phyloP scores from a whole-genome alignment of 2,888 invertebrate species.

The Eremobia ochroleuca region DNA sequence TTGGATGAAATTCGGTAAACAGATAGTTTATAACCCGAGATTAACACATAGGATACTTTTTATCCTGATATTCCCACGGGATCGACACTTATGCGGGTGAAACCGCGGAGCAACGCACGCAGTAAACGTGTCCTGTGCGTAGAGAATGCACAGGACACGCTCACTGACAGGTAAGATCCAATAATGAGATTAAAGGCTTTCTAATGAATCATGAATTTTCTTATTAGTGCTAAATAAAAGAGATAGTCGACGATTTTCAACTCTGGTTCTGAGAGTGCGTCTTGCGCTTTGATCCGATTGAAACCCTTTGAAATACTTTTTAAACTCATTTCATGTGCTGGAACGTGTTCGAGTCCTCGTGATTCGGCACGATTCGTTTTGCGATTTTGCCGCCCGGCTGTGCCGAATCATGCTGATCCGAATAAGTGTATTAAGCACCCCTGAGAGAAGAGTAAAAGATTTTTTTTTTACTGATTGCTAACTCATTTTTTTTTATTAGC shows the following conservation, averaged over 20 bases:
- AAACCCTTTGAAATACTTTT: neutral
- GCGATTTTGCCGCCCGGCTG: neutral
- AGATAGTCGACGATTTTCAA: neutral
- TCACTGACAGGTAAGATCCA: slow-evolving; percentile 74
- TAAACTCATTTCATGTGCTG: neutral
- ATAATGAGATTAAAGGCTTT: neutral
- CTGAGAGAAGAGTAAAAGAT: neutral
- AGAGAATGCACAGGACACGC: slow-evolving; percentile 93
- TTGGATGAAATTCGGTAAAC: too few relatives aligned
- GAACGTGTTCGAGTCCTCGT: neutral
- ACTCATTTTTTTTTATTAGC: too few relatives aligned
- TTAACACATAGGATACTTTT: too few relatives aligned
- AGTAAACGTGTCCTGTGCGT: too few relatives aligned
- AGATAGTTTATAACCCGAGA: too few relatives aligned
- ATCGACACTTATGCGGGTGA: too few relatives aligned
- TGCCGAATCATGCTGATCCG: neutral
- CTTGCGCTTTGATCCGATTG: neutral
- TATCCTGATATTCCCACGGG: too few relatives aligned
- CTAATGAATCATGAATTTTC: neutral
- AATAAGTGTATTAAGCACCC: neutral
- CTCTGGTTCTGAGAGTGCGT: neutral
- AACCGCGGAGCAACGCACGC: too few relatives aligned
- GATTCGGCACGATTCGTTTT: neutral
- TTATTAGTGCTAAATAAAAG: neutral
- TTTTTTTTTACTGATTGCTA: neutral